Conservation (phyloP, 2,888 invertebrate species). For the Isoperla grammatica region DNA sequence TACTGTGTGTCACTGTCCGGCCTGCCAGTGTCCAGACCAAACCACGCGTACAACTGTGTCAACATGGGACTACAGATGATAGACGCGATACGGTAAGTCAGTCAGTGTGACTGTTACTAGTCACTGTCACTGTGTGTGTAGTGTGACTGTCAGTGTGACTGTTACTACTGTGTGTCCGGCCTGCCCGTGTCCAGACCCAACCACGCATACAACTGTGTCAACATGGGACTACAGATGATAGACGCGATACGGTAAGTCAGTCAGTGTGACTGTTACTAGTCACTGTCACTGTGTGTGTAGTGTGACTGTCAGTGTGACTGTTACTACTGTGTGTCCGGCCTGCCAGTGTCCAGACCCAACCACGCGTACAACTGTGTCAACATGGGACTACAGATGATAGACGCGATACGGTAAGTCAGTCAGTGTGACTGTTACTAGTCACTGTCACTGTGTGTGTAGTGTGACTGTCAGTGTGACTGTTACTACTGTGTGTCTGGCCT, state of each 20-base stretch:
- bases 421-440: too few species aligned
- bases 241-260: conserved; percentile 77
- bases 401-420: conserved; percentile 80
- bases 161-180: conserved; percentile 93
- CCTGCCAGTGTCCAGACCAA: conserved; percentile 83
- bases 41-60: conserved; percentile 92
- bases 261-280: too few species aligned
- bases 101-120: too few species aligned
- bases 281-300: too few species aligned
- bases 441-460: too few species aligned
- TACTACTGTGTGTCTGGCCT: conserved; percentile 94
- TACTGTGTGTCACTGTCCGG: conserved; percentile 95
- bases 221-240: conserved; percentile 95
- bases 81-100: conserved; percentile 77
- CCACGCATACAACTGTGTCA: conserved; percentile 92
- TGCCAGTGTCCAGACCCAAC: conserved; percentile 87
- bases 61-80: conserved; percentile 97
- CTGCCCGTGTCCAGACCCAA: conserved; percentile 87
- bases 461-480: conserved; percentile 91
- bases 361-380: conserved; percentile 94
- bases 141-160: too few species aligned
- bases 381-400: conserved; percentile 95
- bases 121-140: too few species aligned
- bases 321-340: conserved; percentile 91
- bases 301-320: too few species aligned